Base-by-base conservation (phyloP, 2,797 vertebrate genomes). In the Halcyon badia region DNA sequence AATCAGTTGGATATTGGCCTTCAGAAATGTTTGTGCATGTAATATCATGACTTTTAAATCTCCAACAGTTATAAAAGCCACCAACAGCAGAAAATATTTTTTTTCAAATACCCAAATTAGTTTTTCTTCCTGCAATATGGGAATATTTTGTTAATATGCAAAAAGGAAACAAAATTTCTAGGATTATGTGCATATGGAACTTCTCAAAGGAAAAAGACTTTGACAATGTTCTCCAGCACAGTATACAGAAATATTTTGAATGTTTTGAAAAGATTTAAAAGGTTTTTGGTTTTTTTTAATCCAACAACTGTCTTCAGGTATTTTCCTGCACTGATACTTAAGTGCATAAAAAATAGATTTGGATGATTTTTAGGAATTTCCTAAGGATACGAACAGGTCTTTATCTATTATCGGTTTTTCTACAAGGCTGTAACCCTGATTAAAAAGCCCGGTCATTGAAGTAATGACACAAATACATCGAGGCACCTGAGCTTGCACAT, bases 21-120 rank as follows among this genome's bases (percentile, higher is more conserved):
- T 91, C 54, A 93, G 87, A 95, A 88, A 76, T 94, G 51, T 94
- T 96, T 72, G 31, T n/a, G 51, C 73, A 60, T 85, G 68, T 81
- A 81, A 52, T 44, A 89, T 65, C 54, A 41, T 69, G 54, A 81
- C 56, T 97, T 92, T 75, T 81, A 89, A 73, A 90, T 89, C 57
- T 92, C 33, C 11, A 73, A 39, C 11, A 26, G 16, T 91, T 94
- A 85, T 81, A 91, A 91, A 94, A 73, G 9, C 25, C n/a, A 77
- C 5, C 7, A 83, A n/a, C 5, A 75, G 12, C 10, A 86, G 11
- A 85, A 86, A 30, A 11, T 18, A 8, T 8, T 19, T 37, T 31
- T 81, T 83, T 66, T 26, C 3, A 56, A 78, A 78, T 26, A 48
- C 4, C 2, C 35, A 12, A 57, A 70, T 68, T 24, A 54, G 10